Base-by-base conservation (phyloP, 2,888 invertebrate species). In the Kuschelorhynchus macadamiae region DNA sequence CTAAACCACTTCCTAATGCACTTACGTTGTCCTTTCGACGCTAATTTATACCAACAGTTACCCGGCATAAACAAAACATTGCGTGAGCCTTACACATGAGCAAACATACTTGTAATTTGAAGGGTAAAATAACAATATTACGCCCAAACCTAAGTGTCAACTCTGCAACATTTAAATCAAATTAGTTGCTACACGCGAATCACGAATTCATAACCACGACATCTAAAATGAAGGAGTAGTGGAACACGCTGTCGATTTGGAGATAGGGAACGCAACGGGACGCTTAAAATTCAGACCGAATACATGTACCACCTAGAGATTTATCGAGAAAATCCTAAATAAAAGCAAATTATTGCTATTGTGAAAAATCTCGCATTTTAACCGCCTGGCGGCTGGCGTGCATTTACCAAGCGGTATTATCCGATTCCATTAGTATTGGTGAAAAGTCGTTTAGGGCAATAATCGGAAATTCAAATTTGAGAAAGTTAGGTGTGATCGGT, bases 141-240 rank as follows among this genome's bases (percentile, higher is more conserved):
- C 57, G 41, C 49, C 52, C 50, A 33, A 57, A 63, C 67, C 57
- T 32, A 52, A 47, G 67, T 63, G 67, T 67, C 67, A 67, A 63
- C 57, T 46, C 52, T 49, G 59, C 52, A 50, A 57, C 56, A 63
- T 63, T 57, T 57, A 49, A 63, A 67, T 63, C 59, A 47, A 67
- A 67, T 67, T 63, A 63, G 67, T 41, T 44, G 44, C 52, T 52
- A 63, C 67, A 67, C 63, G 67, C 67, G 36, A 67, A 67, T 67
- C 57, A 63, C 59, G 57, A 67, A 67, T 67, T 67, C 63, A 67
- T 63, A 52, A 62, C 55, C 16, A 16, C 36, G 44, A 16, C 47
- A 36, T 30, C 41, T 39, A 46, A 60, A 53, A 55, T 47, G 47
- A 47, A 18, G 49, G 55, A 66, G 44, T 59, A 8, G 36, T 36